Percentiles rank a stretch among this genome's conserved stretches.
These are phyloP conservation scores for Catalaphyllia jardinei DNA, from an alignment of 64 coral and sea anemone genomes.

Conservation along the genomic window DNA sequence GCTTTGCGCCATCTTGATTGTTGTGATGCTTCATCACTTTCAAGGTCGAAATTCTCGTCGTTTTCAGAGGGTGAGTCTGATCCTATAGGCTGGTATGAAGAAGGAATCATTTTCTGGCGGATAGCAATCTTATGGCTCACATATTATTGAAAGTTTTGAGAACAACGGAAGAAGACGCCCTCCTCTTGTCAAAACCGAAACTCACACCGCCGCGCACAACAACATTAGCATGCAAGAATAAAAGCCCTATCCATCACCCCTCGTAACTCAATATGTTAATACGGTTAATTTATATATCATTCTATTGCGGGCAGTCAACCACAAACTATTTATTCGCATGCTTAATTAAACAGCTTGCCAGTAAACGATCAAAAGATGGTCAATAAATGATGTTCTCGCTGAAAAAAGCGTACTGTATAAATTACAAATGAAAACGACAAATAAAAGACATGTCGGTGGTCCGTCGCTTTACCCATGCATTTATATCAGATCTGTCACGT, in stretches of 20 bases:
- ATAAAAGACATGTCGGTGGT: neutral
- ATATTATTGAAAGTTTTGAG: neutral
- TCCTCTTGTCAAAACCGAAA: neutral
- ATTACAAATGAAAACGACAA: neutral
- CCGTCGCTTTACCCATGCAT: too few species aligned
- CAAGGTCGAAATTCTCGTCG: constrained; percentile 34
- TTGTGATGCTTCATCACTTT: constrained; percentile 13
- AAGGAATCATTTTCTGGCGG: constrained; percentile 66
- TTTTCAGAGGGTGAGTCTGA: constrained; percentile 53
- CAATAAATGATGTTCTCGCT: neutral
- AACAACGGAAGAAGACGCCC: neutral
- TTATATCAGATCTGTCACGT: too few species aligned
- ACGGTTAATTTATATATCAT: constrained; percentile 6
- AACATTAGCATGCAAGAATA: constrained; percentile 27
- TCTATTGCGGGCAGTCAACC: constrained; percentile 13
- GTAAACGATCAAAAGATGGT: neutral
- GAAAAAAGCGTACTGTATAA: neutral
- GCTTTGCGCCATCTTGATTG: constrained; percentile 34
- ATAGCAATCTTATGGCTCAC: neutral
- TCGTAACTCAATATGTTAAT: constrained; percentile 55
- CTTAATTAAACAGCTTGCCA: neutral
- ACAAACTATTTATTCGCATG: neutral
- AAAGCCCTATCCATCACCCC: neutral
- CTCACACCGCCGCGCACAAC: neutral
- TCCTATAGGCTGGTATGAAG: constrained; percentile 75